Base-by-base conservation (phyloP, 2,888 invertebrate genomes). In the Caenorhabditis sp. region DNA sequence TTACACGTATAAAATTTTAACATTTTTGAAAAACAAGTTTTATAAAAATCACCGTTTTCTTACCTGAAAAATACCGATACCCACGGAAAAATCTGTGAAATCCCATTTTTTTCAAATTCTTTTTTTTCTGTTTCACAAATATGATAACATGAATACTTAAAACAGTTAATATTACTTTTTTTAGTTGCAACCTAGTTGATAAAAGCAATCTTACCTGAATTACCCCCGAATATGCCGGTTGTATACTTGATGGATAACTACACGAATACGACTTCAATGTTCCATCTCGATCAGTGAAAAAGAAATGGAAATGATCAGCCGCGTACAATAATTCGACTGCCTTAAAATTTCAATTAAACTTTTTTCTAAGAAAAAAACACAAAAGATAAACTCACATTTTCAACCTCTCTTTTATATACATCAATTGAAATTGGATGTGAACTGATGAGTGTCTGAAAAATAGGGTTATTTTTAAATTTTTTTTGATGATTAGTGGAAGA, bases 181-280 rank as follows among this genome's bases (percentile, higher is more conserved):
- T n/a, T n/a, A n/a, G n/a, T n/a, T n/a, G n/a, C n/a, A n/a, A n/a
- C n/a, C n/a, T n/a, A n/a, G n/a, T n/a, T n/a, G n/a, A n/a, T 10
- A 31, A 31, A 31, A 31, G 10, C 10, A 23, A 8, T 2, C 25
- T 26, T 12, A 71, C 85, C 78, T 87, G 87, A 70, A 87, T 87
- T 50, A 87, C 87, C 61, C 87, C 87, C 14, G 86, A 84, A 76
- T 87, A 87, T 0, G 87, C 87, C 0, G 88, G 88, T 63, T 87
- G 87, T 50, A 87, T 83, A 60, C 77, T 78, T 31, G 87, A 84
- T 12, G 86, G 80, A 75, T 87, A 87, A 20, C 84, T 84, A 72
- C 88, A 88, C 8, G 83, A 79, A 70, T 87, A 88, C 27, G 83
- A 80, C 64, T 88, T 88, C 36, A 87, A 74, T 8, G 87, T 87